Evolutionary conservation across 2,113 vertebrate genomes (phyloP), one percentile per base, ranked within the genome.

Genomic region (Gnathonemus echidnorhynchus): DNA sequence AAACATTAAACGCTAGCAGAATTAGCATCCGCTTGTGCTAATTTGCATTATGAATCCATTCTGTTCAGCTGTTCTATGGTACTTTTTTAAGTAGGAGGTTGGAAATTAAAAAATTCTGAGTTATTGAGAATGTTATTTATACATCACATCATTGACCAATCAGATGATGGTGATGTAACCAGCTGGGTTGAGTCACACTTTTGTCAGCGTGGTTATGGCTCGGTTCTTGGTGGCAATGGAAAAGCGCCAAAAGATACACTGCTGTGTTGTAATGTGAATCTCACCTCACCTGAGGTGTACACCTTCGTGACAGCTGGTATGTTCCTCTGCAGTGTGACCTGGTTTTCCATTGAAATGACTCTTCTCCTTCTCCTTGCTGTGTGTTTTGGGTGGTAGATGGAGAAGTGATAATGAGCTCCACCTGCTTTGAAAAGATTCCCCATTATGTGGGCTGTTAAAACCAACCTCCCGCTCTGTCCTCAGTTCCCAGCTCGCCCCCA

Each of bases 401-500:
- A 39, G 74, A 42, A 19, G 74, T 80, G 35, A 80, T 42, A 80
- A 42, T 80, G 35, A 17, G 74, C 74, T 80, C 5, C 39, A 27
- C 62, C 62, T 83, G 77, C 19, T 45, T 45, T 24, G 42, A 5
- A 46, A n/a, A 42, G 21, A 39, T 48, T 85, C 70, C 31, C 70
- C n/a, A 19, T 31, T 24, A n/a, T 15, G 24, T 5, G 0, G 42
- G 15, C 77, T 21, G 8, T 15, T 2, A 85, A n/a, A 46, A 56
- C 27, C 31, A 5, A 86, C 86, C 86, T 42, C 45, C 27, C 0
- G 48, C 86, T 52, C 13, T 87, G 80, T 91, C 91, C 86, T 89
- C 94, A 99, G 98, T 96, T 92, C 98, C 98, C 66, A 97, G 97
- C 91, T 99, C 98, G 8, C 96, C 98, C 24, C 98, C 98, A 0